Base-by-base conservation (phyloP, 23 tunicate species). In the Diplosoma virens region DNA sequence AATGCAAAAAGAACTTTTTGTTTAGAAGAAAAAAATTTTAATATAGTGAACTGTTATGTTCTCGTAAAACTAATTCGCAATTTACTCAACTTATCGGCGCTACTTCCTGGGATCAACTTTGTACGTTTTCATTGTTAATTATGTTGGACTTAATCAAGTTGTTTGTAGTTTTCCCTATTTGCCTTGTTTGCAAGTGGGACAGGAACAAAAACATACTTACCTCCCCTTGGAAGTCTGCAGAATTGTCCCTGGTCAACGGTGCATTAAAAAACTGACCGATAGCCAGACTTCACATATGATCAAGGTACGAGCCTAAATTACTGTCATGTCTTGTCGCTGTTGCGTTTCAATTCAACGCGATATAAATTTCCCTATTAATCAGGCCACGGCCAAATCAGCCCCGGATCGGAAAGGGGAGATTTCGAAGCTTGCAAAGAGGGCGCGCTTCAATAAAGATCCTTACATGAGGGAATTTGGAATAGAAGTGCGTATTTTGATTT, bases 141-240 rank as follows among this genome's bases (percentile, higher is more conserved):
- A n/a, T n/a, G n/a, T n/a, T n/a, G n/a, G n/a, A n/a, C n/a, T n/a
- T n/a, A n/a, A n/a, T n/a, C n/a, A n/a, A n/a, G n/a, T n/a, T n/a
- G n/a, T n/a, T 17, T 58, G 37, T 24, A 92, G 96, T 34, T 95
- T 36, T 79, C 96, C 99, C n/a, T 84, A 71, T 81, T 78, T 95
- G 25, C 99, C 99, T 20, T 95, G 99, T 67, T 58, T 95, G 55
- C 99, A 95, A 86, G 99, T 87, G 0, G 95, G 95, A 32, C 99
- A 95, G 74, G 99, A 95, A 61, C 99, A 95, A 71, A 95, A 95
- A 82, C 99, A 95, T 71, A 95, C 99, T 34, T 95, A 95, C 71
- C 82, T 95, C 18, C 99, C 99, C 9, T 79, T 95, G 28, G 99
- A 95, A 81, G 99, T 95, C 4, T 95, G 99, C 58, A 95, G 89